Conservation (phyloP, 2,113 vertebrate species). For the Oncorhynchus nerka region DNA sequence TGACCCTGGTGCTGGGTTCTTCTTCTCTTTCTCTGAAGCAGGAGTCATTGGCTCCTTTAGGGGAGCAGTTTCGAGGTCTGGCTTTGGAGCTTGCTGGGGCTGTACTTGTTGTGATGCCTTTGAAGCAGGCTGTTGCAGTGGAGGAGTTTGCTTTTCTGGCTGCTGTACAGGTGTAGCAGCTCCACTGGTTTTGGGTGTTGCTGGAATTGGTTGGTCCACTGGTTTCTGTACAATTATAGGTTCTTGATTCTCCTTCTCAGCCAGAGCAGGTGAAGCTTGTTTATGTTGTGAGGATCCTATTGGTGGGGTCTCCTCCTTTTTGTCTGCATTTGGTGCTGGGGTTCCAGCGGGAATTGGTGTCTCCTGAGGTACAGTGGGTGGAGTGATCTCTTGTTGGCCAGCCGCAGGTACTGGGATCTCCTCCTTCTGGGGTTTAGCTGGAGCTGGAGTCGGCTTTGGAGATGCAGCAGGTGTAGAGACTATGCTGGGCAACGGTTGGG, state of each 20-base stretch:
- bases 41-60: constrained; percentile 18
- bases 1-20: constrained; percentile 1
- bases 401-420: too few species aligned
- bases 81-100: constrained; percentile 39
- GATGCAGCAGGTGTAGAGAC: constrained; percentile 26
- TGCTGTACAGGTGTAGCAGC: constrained; percentile 40
- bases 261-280: constrained; percentile 27
- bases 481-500: too few species aligned
- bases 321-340: constrained; percentile 56
- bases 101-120: constrained; percentile 47
- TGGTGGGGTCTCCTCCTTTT: constrained; percentile 62
- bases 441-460: constrained; percentile 30
- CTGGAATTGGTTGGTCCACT: constrained; percentile 21
- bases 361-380: too few species aligned
- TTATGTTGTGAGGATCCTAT: constrained; percentile 57
- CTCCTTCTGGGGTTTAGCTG: too few species aligned
- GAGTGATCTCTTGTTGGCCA: constrained; percentile 64
- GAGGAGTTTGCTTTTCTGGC: too few species aligned
- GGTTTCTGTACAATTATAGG: constrained; percentile 40
- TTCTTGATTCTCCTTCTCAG: constrained; percentile 5
- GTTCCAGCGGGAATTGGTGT: too few species aligned
- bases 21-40: constrained; percentile 24
- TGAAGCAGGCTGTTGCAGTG: too few species aligned
- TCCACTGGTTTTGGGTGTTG: constrained; percentile 7
- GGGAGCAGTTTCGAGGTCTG: constrained; percentile 35